phyloP scores from a whole-genome alignment of 2,113 vertebrate genomes.

The Gavialis gangeticus region DNA sequence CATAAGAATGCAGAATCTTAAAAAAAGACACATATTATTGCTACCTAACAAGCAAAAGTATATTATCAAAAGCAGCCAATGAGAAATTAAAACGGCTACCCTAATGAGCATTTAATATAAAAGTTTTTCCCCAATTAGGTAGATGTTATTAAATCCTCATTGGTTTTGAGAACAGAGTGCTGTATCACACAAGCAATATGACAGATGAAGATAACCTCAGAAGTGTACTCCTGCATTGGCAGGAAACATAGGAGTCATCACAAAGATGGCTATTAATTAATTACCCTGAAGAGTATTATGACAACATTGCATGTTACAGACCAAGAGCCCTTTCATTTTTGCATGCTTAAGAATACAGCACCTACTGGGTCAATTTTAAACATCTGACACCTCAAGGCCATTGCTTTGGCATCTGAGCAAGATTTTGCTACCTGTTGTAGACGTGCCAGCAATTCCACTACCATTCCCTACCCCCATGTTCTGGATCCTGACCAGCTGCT shows the following conservation, averaged over 20 bases:
- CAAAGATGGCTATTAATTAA: not conserved
- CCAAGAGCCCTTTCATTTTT: not conserved
- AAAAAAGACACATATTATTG: not conserved
- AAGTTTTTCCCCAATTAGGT: slow-evolving; percentile 41
- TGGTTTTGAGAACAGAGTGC: slow-evolving; percentile 40
- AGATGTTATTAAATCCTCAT: slow-evolving; percentile 14
- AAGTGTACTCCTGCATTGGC: not conserved
- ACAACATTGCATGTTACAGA: not conserved
- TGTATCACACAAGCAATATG: not conserved
- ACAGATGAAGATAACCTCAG: slow-evolving; percentile 21
- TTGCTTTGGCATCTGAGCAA: not conserved
- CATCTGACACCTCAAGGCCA: not conserved
- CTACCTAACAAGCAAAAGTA: not conserved
- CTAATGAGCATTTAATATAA: slow-evolving; percentile 56
- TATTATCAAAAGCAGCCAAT: not conserved
- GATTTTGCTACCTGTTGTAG: not conserved
- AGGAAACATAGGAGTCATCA: not conserved
- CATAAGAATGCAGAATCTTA: not conserved
- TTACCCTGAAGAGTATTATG: not conserved
- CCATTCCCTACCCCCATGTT: not conserved
- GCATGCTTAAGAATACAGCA: not conserved
- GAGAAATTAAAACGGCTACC: slow-evolving; percentile 7
- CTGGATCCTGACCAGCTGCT: not conserved
- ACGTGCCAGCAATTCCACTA: not conserved
- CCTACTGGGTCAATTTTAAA: not conserved